A percentile compares a stretch with the other conserved stretches of the same genome.
Conservation (phyloP, 2,113 vertebrate genomes). For the Gymnobelideus leadbeateri region DNA sequence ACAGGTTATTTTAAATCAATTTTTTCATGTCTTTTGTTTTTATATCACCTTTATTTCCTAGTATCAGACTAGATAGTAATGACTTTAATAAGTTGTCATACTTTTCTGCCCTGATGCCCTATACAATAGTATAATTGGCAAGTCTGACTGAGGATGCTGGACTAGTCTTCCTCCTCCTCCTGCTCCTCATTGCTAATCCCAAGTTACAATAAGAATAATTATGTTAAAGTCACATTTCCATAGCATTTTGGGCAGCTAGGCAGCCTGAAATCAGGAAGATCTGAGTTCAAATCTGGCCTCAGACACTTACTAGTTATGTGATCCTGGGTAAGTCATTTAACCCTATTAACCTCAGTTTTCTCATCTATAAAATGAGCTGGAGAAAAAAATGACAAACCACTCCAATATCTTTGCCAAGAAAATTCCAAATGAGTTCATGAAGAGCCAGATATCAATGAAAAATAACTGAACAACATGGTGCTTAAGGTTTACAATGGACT, state of each 20-base stretch:
- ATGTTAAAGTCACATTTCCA: neutral
- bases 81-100: neutral
- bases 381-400: neutral
- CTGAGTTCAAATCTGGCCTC: too few species aligned
- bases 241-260: too few species aligned
- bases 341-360: neutral
- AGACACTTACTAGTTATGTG: neutral
- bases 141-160: neutral
- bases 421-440: neutral
- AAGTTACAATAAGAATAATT: neutral
- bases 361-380: neutral
- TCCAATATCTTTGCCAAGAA: neutral
- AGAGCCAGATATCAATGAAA: too few species aligned
- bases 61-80: neutral
- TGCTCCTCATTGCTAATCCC: neutral
- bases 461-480: too few species aligned
- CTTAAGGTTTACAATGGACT: neutral
- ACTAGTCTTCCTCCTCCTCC: neutral
- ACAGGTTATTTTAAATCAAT: neutral
- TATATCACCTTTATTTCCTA: neutral
- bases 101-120: neutral
- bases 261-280: neutral
- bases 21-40: neutral
- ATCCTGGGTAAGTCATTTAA: neutral
- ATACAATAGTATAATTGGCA: neutral